These are phyloP conservation scores for Leptinotarsa lineolata DNA, from an alignment of 1,140 invertebrate species.

Conservation along the genomic window DNA sequence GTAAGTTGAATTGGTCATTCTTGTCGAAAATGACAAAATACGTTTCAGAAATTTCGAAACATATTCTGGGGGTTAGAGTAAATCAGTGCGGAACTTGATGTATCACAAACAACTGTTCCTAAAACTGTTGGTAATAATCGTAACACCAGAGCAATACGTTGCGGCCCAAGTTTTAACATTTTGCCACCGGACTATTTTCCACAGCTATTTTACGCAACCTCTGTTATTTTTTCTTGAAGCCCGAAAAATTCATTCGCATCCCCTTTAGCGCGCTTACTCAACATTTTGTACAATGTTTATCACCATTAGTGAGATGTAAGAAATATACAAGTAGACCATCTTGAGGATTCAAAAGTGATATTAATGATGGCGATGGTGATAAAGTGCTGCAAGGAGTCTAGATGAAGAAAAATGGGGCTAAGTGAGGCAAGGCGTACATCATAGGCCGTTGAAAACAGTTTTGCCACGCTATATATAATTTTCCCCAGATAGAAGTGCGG, in stretches of 20 bases:
- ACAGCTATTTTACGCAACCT: not conserved
- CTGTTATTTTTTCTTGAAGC: constrained; percentile 5
- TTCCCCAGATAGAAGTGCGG: too few relatives aligned
- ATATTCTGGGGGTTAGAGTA: too few relatives aligned
- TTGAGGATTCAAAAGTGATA: constrained; percentile 57
- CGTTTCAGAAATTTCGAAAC: too few relatives aligned
- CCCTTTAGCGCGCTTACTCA: constrained; percentile 26
- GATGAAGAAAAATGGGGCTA: constrained; percentile 54
- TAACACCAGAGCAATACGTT: too few relatives aligned
- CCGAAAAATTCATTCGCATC: constrained; percentile 10
- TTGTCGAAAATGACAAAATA: too few relatives aligned
- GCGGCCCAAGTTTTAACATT: too few relatives aligned
- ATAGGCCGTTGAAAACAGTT: constrained; percentile 35
- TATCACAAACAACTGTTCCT: too few relatives aligned
- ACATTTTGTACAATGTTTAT: constrained; percentile 54
- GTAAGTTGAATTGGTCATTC: too few relatives aligned
- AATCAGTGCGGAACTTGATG: too few relatives aligned
- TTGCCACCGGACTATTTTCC: too few relatives aligned
- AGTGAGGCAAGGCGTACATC: constrained; percentile 42
- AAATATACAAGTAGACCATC: constrained; percentile 53
- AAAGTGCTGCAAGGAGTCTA: constrained; percentile 48
- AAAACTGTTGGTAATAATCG: too few relatives aligned
- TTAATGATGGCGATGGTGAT: constrained; percentile 55
- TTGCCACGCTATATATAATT: not conserved
- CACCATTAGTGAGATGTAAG: constrained; percentile 54